Percentiles rank a stretch among this genome's conserved stretches.
These are phyloP conservation scores for Allygus modestus DNA, from an alignment of 2,888 invertebrate species.

Conservation along the genomic window DNA sequence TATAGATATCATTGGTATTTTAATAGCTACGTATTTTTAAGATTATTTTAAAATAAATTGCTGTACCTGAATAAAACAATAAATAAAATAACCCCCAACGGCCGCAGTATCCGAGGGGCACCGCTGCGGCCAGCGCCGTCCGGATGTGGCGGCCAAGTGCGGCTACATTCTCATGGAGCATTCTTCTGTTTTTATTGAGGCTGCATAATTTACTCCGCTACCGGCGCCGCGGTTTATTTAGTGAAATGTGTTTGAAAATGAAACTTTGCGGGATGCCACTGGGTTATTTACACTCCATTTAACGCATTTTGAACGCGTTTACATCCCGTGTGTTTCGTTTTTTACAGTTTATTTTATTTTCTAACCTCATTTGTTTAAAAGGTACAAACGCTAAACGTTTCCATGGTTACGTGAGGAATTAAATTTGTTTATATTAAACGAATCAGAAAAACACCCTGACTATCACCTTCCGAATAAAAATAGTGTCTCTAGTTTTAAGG, in stretches of 20 bases:
- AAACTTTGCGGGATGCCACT: conserved; percentile 30
- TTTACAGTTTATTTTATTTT: neutral
- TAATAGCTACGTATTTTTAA: too few species aligned
- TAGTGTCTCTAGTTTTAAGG: too few species aligned
- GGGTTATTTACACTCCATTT: conserved; percentile 27
- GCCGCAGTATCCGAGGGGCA: too few species aligned
- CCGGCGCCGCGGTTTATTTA: conserved; percentile 24
- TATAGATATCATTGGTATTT: too few species aligned
- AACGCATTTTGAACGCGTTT: conserved; percentile 19
- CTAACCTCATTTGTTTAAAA: neutral
- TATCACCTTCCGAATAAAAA: too few species aligned
- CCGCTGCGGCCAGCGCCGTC: too few species aligned
- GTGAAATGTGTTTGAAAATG: conserved; percentile 7
- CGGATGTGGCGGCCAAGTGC: neutral
- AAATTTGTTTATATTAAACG: too few species aligned
- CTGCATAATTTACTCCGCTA: conserved; percentile 20
- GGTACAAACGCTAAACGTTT: neutral
- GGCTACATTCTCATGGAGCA: neutral
- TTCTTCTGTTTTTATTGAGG: conserved; percentile 12
- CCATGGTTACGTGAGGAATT: too few species aligned
- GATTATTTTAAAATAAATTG: too few species aligned
- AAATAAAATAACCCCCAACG: too few species aligned
- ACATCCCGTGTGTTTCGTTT: neutral
- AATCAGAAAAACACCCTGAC: too few species aligned
- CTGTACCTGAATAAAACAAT: too few species aligned